Evolutionary conservation across 2,888 invertebrate genomes (phyloP).

Genomic region (Aspidiotus destructor): DNA sequence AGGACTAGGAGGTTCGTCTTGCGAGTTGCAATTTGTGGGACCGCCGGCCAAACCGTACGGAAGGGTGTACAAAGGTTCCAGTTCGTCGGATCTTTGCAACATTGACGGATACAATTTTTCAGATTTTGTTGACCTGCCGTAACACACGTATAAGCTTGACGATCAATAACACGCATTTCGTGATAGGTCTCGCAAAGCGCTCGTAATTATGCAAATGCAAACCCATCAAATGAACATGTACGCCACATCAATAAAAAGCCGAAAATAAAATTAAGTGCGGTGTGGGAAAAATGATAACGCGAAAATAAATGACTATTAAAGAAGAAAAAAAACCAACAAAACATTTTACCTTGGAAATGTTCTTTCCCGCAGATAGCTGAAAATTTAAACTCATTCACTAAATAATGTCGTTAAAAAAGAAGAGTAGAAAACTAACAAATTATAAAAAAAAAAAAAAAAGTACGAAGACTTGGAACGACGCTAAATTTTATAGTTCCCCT

Average conservation of each 20-base stretch:
- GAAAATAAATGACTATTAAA: constrained; percentile 20
- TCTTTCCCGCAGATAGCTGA: constrained; percentile 84
- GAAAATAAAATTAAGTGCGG: constrained; percentile 3
- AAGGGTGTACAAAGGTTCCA: constrained; percentile 58
- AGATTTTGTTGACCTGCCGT: constrained; percentile 79
- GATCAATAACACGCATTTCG: background rate
- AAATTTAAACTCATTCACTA: constrained; percentile 30
- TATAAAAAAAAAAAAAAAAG: too few species aligned
- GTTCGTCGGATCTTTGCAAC: constrained; percentile 71
- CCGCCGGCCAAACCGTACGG: constrained; percentile 49
- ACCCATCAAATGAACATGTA: constrained; percentile 5
- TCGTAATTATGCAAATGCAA: constrained; percentile 6
- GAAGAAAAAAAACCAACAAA: constrained; percentile 11
- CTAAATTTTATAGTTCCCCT: too few species aligned
- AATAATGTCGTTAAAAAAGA: too few species aligned
- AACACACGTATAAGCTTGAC: background rate
- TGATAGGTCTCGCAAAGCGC: background rate
- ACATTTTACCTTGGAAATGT: constrained; percentile 75
- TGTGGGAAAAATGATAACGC: constrained; percentile 8
- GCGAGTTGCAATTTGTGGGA: constrained; percentile 20
- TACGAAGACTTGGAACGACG: too few species aligned
- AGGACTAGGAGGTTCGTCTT: constrained; percentile 56
- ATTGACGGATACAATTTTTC: constrained; percentile 89
- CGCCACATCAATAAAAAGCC: constrained; percentile 31
- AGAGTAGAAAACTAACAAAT: too few species aligned